These are phyloP conservation scores for Salarias fasciatus DNA, from an alignment of 2,797 vertebrate genomes.

Conservation along the genomic window DNA sequence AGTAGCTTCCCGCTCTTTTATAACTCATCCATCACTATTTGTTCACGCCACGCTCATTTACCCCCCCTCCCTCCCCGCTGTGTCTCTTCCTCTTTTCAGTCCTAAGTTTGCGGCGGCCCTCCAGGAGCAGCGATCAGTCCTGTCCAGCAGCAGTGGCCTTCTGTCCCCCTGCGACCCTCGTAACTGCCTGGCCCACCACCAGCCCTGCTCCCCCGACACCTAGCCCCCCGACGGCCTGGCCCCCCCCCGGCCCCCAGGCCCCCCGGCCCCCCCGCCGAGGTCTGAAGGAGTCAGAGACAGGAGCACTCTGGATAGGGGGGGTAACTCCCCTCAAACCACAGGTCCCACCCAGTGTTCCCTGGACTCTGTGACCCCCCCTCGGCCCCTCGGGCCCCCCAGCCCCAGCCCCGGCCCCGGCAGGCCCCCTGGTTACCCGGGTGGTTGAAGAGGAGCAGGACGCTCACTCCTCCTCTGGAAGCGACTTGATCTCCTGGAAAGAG, in stretches of 20 bases:
- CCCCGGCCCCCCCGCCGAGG: constrained; percentile 1
- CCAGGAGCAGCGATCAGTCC: constrained; percentile 81
- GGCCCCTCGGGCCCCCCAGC: constrained; percentile 19
- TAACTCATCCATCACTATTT: too few species aligned
- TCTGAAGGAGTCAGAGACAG: constrained; percentile 44
- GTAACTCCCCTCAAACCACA: constrained; percentile 19
- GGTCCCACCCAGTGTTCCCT: constrained; percentile 52
- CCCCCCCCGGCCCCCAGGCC: constrained; percentile 6
- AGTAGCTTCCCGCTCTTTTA: too few species aligned
- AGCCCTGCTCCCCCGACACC: constrained; percentile 82
- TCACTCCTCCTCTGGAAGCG: constrained; percentile 44
- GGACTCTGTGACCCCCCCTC: constrained; percentile 42
- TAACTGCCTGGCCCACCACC: constrained; percentile 88
- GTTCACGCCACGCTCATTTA: too few species aligned
- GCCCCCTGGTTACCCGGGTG: constrained; percentile 56
- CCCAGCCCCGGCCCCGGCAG: constrained; percentile 17
- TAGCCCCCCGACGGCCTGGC: constrained; percentile 62
- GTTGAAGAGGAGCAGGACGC: constrained; percentile 54
- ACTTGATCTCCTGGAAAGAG: constrained; percentile 40
- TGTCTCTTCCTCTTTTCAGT: constrained; percentile 81
- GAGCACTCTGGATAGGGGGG: constrained; percentile 26
- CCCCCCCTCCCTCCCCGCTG: background rate
- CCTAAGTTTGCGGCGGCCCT: constrained; percentile 82
- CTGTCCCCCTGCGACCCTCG: constrained; percentile 87
- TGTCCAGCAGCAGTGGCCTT: constrained; percentile 74